A percentile compares a stretch with the other conserved stretches of the same genome.
Conservation (phyloP, 2,113 vertebrate genomes). For the Crotalus viridis region DNA sequence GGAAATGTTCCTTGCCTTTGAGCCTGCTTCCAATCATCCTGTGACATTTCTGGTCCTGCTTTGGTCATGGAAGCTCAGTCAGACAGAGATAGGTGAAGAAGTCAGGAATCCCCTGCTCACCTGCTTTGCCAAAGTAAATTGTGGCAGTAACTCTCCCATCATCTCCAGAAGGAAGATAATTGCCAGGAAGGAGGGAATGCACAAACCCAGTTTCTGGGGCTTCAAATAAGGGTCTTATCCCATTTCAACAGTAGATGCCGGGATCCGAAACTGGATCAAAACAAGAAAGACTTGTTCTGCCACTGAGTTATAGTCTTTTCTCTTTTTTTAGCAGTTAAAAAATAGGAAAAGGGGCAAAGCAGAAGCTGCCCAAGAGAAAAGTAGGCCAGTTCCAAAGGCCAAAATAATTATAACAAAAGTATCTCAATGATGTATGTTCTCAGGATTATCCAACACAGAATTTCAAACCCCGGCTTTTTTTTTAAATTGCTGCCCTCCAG, state of each 20-base stretch:
- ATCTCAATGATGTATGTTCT: neutral
- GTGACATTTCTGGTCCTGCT: neutral
- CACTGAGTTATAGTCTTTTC: neutral
- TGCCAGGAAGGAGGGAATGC: neutral
- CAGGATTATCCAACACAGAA: neutral
- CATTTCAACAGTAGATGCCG: neutral
- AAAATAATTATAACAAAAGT: neutral
- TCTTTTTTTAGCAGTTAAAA: neutral
- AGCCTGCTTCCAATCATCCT: conserved; percentile 5
- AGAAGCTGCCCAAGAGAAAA: neutral
- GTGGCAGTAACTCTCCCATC: neutral
- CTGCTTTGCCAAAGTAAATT: neutral
- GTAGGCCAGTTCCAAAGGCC: neutral
- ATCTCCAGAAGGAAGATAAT: neutral
- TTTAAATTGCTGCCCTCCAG: neutral
- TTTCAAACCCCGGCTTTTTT: neutral
- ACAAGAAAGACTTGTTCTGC: neutral
- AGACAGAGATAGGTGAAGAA: neutral
- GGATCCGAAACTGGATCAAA: neutral
- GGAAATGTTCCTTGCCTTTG: neutral
- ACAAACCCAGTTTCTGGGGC: neutral
- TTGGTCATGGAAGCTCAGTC: neutral
- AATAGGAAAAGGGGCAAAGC: neutral
- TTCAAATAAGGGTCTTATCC: neutral
- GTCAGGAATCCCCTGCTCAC: neutral